phyloP scores from a whole-genome alignment of 2,797 vertebrate genomes.

The Rhinella marina region DNA sequence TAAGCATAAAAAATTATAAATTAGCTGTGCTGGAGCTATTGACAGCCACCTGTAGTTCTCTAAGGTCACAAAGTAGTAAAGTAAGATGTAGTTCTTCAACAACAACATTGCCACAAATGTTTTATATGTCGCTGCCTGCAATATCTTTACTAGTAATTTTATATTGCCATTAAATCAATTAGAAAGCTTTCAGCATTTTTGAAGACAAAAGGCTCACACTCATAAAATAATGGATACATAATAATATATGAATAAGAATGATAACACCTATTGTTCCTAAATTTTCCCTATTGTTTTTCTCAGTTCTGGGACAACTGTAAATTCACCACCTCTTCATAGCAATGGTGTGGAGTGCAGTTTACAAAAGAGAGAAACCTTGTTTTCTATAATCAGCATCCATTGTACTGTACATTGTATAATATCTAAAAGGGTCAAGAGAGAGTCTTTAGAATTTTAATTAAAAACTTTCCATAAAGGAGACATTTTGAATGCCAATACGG shows the following conservation, averaged over 20 bases:
- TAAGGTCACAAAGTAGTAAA: slow-evolving; percentile 1
- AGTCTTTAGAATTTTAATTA: slow-evolving; percentile 16
- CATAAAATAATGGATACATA: not conserved
- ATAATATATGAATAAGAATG: not conserved
- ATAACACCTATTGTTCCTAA: not conserved
- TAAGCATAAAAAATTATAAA: not conserved
- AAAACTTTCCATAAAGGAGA: not conserved
- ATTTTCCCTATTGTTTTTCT: not conserved
- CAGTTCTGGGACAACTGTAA: not conserved
- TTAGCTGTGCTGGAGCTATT: too few relatives aligned
- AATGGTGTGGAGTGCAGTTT: not conserved
- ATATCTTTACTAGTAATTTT: not conserved
- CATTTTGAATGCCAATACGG: not conserved
- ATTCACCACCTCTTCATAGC: not conserved
- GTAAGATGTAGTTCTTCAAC: not conserved
- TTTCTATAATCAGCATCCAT: not conserved
- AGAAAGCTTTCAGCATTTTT: not conserved
- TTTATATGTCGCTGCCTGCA: not conserved
- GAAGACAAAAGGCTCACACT: not conserved
- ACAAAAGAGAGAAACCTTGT: not conserved
- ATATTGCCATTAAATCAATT: not conserved
- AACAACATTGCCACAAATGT: not conserved
- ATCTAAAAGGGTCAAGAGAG: slow-evolving; percentile 1
- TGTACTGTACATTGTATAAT: not conserved
- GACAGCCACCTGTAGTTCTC: not conserved